Percentiles rank a stretch among this genome's conserved stretches.
phyloP scores from a whole-genome alignment of 2,888 invertebrate genomes.

The Conops quadrifasciatus region DNA sequence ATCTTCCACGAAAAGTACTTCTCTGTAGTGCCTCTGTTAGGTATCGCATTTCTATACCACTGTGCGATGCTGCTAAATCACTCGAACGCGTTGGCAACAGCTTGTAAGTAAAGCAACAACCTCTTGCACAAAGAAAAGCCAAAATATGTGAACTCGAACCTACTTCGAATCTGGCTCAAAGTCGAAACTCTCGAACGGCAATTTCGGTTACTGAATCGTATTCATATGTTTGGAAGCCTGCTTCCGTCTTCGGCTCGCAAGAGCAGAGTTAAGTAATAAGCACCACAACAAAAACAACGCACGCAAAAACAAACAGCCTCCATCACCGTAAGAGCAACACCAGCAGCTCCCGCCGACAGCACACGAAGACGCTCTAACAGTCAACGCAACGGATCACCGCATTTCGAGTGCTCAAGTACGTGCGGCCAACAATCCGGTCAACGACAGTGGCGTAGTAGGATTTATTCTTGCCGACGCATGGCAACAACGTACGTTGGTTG shows the following conservation, averaged over 20 bases:
- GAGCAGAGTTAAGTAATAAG: background rate
- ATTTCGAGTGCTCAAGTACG: constrained; percentile 24
- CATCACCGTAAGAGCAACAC: too few relatives aligned
- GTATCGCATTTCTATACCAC: too few relatives aligned
- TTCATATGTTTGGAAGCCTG: too few relatives aligned
- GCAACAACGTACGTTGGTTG: background rate
- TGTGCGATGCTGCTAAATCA: too few relatives aligned
- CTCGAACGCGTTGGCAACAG: too few relatives aligned
- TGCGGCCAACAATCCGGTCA: background rate
- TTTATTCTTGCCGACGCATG: background rate
- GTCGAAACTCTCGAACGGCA: background rate
- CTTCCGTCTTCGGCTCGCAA: background rate
- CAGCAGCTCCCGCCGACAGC: too few relatives aligned
- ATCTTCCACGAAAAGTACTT: too few relatives aligned
- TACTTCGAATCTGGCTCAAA: constrained; percentile 10
- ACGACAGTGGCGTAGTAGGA: background rate
- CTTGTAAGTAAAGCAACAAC: background rate
- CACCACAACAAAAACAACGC: constrained; percentile 1
- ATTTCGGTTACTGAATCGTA: background rate
- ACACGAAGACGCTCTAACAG: background rate
- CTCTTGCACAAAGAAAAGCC: background rate
- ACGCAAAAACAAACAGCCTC: background rate
- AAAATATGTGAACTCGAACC: background rate
- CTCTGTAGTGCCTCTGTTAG: too few relatives aligned
- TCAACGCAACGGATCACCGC: constrained; percentile 15